A percentile compares a stretch with the other conserved stretches of the same genome.
phyloP scores from a whole-genome alignment of 2,888 invertebrate genomes.

The Cloeon dipterum region DNA sequence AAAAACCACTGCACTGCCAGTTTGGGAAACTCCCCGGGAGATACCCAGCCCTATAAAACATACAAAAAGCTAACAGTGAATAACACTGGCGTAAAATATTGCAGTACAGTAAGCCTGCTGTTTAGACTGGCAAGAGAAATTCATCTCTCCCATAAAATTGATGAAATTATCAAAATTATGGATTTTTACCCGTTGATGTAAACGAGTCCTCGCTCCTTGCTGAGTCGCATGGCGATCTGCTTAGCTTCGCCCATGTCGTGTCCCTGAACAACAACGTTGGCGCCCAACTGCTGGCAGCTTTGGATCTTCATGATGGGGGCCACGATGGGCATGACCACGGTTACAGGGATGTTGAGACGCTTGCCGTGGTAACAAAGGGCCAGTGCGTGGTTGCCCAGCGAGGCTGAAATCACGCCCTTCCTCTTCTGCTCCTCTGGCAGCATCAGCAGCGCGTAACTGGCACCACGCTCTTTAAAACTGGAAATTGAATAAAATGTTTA shows the following conservation, averaged over 20 bases:
- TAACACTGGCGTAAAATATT: too few species aligned
- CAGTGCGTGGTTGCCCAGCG: conserved; percentile 84
- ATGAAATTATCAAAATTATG: too few species aligned
- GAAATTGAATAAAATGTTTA: conserved; percentile 7
- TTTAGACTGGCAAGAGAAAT: too few species aligned
- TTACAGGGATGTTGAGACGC: conserved; percentile 41
- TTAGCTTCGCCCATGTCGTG: conserved; percentile 69
- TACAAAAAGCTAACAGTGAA: too few species aligned
- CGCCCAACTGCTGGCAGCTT: conserved; percentile 62
- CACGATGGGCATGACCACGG: conserved; percentile 86
- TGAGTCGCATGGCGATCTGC: conserved; percentile 47
- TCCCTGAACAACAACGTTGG: conserved; percentile 63
- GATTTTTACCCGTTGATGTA: conserved; percentile 75
- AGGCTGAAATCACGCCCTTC: conserved; percentile 74
- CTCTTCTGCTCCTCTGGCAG: conserved; percentile 44
- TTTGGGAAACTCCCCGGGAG: too few species aligned
- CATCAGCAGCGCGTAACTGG: conserved; percentile 60
- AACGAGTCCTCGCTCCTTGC: conserved; percentile 40
- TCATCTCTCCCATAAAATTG: too few species aligned
- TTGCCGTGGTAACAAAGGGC: conserved; percentile 59
- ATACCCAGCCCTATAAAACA: too few species aligned
- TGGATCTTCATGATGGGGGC: conserved; percentile 93
- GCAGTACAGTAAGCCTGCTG: too few species aligned
- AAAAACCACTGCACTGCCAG: too few species aligned
- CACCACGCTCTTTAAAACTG: conserved; percentile 88